A percentile compares a stretch with the other conserved stretches of the same genome.
Conservation (phyloP, 2,888 invertebrate genomes). For the Nephrotoma guestfalica region DNA sequence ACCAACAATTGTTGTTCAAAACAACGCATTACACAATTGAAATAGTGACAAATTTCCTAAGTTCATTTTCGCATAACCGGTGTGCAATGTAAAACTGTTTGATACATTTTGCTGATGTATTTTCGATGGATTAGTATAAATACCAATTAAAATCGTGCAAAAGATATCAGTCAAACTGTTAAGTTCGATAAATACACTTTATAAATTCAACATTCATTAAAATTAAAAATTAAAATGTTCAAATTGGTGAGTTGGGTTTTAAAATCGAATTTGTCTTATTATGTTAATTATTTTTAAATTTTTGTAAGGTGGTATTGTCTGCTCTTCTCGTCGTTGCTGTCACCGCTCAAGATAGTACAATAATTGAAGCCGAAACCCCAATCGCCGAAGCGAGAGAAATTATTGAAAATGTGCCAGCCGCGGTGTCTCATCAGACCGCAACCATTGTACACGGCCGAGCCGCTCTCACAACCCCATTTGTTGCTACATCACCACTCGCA, state of each 20-base stretch:
- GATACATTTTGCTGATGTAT: too few species aligned
- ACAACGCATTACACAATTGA: not conserved
- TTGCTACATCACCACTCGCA: conserved; percentile 6
- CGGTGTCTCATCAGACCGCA: conserved; percentile 25
- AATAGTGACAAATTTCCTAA: not conserved
- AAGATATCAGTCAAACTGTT: not conserved
- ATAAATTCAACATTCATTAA: not conserved
- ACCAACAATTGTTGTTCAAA: not conserved
- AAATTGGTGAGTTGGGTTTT: conserved; percentile 21
- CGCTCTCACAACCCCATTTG: conserved; percentile 18
- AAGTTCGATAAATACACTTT: not conserved
- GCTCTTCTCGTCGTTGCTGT: conserved; percentile 38
- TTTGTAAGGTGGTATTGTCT: conserved; percentile 36
- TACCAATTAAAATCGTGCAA: not conserved
- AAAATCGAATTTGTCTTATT: not conserved
- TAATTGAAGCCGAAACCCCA: conserved; percentile 19
- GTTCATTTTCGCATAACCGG: not conserved
- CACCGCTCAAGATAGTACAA: conserved; percentile 29
- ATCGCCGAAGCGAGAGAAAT: conserved; percentile 17
- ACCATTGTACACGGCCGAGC: conserved; percentile 35
- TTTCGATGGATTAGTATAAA: not conserved
- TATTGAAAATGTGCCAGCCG: not conserved
- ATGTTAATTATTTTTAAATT: conserved; percentile 7
- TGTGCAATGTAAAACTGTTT: not conserved
- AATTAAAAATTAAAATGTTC: conserved; percentile 21